A percentile compares a stretch with the other conserved stretches of the same genome.
Conservation (phyloP, 1,140 invertebrate species). For the Procambarus clarkii region DNA sequence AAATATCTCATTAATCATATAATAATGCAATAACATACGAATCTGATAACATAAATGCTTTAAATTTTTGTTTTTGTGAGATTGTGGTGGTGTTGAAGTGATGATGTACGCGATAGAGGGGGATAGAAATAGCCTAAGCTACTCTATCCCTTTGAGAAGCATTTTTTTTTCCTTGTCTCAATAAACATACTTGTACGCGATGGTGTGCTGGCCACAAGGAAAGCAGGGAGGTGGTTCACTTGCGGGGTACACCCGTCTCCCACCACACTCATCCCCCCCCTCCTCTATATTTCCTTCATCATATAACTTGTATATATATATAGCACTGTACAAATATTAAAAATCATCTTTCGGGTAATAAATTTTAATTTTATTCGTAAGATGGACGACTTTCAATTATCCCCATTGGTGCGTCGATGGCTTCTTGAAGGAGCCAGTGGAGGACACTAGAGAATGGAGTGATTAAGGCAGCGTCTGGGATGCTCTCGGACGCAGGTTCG, state of each 20-base stretch:
- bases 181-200: no score
- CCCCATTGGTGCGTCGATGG: no score
- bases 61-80: conserved; percentile 25
- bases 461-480: no score
- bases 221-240: not conserved
- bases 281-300: conserved; percentile 41
- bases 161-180: no score
- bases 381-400: not conserved
- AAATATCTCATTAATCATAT: conserved; percentile 60
- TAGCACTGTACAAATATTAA: conserved; percentile 69
- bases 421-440: no score
- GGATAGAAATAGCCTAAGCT: no score
- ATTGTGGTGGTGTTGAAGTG: not conserved
- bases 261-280: conserved; percentile 27
- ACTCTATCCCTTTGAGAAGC: no score
- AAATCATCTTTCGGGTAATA: conserved; percentile 65
- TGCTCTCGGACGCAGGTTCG: no score
- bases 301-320: conserved; percentile 67
- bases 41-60: conserved; percentile 54
- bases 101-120: no score
- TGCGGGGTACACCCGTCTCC: conserved; percentile 17
- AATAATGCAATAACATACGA: conserved; percentile 64
- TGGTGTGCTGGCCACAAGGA: not conserved
- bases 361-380: conserved; percentile 68
- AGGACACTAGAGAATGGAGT: no score